Evolutionary conservation across 1,140 invertebrate genomes (phyloP).

Genomic region (Caenorhabditis remanei): DNA sequence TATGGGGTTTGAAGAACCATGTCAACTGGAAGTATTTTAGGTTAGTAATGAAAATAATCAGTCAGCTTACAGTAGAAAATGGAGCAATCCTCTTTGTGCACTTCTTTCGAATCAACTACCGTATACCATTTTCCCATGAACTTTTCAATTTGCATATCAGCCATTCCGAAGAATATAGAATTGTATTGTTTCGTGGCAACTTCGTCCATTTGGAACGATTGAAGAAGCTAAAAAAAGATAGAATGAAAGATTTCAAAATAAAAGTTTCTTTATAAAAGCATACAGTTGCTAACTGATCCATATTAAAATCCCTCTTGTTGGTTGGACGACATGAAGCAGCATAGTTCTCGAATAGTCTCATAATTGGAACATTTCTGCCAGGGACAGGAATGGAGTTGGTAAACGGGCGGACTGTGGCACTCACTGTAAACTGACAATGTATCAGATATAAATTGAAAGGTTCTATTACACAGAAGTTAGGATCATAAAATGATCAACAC

Average conservation of each 20-base stretch:
- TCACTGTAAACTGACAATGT: neutral
- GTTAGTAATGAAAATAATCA: neutral
- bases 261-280: neutral
- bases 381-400: constrained; percentile 21
- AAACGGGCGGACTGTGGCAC: neutral
- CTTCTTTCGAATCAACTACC: constrained; percentile 49
- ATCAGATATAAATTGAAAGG: neutral
- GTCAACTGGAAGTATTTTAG: constrained; percentile 23
- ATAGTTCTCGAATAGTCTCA: constrained; percentile 55
- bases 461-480: neutral
- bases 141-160: constrained; percentile 47
- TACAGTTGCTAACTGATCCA: constrained; percentile 57
- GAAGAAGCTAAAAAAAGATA: constrained; percentile 24
- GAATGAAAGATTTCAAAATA: neutral
- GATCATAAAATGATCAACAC: too few relatives aligned
- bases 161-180: constrained; percentile 48
- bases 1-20: constrained; percentile 42
- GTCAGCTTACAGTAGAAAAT: constrained; percentile 55
- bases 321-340: constrained; percentile 50
- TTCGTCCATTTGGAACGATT: constrained; percentile 55
- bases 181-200: constrained; percentile 51
- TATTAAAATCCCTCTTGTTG: constrained; percentile 43
- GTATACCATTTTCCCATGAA: constrained; percentile 57
- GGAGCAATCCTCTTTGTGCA: constrained; percentile 50
- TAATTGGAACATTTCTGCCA: constrained; percentile 54